These are phyloP conservation scores for Ceuthmochares aereus DNA, from an alignment of 2,113 vertebrate genomes.

Conservation along the genomic window DNA sequence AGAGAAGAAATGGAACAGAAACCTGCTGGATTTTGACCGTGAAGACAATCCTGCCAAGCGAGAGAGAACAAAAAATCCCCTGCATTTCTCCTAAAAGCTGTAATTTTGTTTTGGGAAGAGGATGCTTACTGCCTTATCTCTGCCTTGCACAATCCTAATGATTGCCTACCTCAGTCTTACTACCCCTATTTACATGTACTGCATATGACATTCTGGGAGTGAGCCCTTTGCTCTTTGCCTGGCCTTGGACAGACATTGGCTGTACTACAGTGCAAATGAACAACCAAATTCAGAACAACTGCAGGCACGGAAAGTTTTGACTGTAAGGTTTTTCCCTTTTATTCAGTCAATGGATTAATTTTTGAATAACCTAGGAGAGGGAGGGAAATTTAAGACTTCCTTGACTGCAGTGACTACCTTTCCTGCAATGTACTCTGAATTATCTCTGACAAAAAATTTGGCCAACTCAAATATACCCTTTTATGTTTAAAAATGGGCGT, in stretches of 20 bases:
- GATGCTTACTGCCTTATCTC: neutral
- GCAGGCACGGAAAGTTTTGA: neutral
- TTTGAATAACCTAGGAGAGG: neutral
- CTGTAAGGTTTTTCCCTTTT: neutral
- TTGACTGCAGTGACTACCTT: neutral
- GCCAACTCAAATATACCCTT: neutral
- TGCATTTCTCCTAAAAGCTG: neutral
- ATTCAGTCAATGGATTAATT: neutral
- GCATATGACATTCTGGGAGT: fast-evolving
- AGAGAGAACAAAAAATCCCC: neutral
- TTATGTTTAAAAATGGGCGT: neutral
- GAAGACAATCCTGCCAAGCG: neutral
- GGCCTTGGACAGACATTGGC: neutral
- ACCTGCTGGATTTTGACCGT: neutral
- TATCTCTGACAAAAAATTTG: neutral
- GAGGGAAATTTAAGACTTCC: neutral
- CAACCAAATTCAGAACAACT: neutral
- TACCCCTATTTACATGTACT: neutral
- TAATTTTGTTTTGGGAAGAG: neutral
- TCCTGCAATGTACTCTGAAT: neutral
- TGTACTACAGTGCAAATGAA: neutral
- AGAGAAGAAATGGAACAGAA: neutral
- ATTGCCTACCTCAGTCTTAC: neutral
- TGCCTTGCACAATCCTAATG: neutral
- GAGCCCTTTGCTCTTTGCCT: constrained; percentile 10